Percentiles rank a stretch among this genome's conserved stretches.
These are phyloP conservation scores for Odontothrips loti DNA, from an alignment of 2,888 invertebrate genomes.

Conservation along the genomic window DNA sequence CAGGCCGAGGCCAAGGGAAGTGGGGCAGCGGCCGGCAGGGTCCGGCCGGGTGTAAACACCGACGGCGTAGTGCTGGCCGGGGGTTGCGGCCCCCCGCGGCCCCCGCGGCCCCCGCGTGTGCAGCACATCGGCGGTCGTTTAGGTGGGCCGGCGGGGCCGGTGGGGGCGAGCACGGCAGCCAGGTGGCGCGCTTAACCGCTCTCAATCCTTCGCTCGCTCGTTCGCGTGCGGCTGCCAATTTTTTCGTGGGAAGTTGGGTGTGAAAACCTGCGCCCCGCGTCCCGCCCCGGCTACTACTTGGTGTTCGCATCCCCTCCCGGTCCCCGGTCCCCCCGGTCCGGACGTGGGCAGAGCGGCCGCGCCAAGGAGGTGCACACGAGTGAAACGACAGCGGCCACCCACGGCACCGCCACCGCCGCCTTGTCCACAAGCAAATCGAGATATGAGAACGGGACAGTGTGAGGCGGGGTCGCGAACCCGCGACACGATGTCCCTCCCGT, in stretches of 20 bases:
- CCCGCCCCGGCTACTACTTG: not conserved
- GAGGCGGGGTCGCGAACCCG: not conserved
- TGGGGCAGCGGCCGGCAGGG: no score
- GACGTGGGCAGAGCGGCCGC: not conserved
- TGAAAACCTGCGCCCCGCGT: not conserved
- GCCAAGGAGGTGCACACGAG: not conserved
- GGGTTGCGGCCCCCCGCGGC: not conserved
- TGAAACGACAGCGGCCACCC: not conserved
- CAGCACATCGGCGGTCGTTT: not conserved
- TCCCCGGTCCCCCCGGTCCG: not conserved
- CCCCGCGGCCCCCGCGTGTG: not conserved
- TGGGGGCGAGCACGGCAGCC: not conserved
- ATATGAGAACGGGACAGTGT: no score
- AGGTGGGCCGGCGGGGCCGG: not conserved
- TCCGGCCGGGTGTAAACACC: not conserved
- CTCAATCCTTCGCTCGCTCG: not conserved
- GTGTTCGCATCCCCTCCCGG: not conserved
- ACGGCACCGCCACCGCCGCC: not conserved
- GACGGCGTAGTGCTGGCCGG: not conserved
- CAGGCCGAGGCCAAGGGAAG: no score
- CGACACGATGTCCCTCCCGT: not conserved
- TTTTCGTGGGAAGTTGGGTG: constrained; percentile 2
- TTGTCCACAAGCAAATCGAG: no score
- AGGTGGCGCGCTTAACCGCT: not conserved
- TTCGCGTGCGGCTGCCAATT: not conserved